Evolutionary conservation across 2,797 vertebrate genomes (phyloP).

Genomic region (Pelochelys cantorii): DNA sequence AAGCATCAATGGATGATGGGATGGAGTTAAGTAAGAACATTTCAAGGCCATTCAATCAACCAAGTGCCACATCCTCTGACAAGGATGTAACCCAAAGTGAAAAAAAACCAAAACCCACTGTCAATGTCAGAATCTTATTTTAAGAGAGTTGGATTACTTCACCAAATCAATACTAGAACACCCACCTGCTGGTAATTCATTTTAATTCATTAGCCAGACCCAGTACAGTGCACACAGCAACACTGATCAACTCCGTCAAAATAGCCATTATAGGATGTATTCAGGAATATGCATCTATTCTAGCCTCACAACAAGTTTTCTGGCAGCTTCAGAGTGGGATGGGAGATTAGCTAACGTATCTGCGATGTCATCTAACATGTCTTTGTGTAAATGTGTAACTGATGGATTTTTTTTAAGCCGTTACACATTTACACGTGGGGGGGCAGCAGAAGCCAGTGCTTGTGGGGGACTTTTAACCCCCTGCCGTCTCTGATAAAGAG

Average conservation of each 20-base stretch:
- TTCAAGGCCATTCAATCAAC: fast-evolving
- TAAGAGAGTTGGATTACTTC: neutral
- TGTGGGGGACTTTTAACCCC: too few relatives aligned
- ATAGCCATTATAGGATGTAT: neutral
- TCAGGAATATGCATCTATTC: neutral
- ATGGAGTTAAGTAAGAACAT: neutral
- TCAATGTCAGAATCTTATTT: neutral
- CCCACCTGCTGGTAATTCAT: neutral
- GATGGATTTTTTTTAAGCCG: too few relatives aligned
- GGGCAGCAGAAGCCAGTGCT: too few relatives aligned
- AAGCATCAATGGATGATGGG: neutral
- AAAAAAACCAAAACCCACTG: neutral
- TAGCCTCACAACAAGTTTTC: neutral
- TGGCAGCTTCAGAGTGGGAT: too few relatives aligned
- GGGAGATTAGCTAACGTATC: too few relatives aligned
- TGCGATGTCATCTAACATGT: too few relatives aligned
- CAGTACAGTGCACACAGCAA: neutral
- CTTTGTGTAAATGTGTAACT: too few relatives aligned
- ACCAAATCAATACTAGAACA: neutral
- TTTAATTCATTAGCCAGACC: neutral
- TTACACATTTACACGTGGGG: too few relatives aligned
- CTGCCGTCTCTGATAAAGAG: too few relatives aligned
- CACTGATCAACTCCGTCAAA: too few relatives aligned
- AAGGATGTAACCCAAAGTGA: neutral
- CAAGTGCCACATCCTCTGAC: neutral